Conservation (phyloP, 2,113 vertebrate genomes). For the Gopherus evgoodei region DNA sequence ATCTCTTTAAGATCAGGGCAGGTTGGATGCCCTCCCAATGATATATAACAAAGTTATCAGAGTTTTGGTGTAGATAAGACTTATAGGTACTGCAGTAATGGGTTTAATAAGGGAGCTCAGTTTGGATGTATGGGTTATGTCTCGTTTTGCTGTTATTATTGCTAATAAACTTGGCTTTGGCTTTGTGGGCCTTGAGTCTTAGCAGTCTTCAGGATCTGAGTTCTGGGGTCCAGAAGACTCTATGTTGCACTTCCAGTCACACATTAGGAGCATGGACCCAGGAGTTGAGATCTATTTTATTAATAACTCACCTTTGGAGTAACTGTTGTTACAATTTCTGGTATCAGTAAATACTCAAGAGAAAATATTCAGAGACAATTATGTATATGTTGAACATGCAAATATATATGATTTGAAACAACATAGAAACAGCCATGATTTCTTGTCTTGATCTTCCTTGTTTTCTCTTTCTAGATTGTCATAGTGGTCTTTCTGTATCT, state of each 20-base stretch:
- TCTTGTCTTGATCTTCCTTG: neutral
- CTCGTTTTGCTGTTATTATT: neutral
- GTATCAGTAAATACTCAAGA: neutral
- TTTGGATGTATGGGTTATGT: neutral
- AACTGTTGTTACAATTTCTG: neutral
- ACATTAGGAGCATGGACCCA: neutral
- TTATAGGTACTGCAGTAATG: too few species aligned
- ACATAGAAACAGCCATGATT: neutral
- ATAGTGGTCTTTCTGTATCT: neutral
- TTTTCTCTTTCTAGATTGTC: neutral
- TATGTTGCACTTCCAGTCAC: neutral
- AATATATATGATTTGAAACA: neutral
- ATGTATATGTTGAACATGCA: neutral
- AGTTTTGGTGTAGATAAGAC: neutral
- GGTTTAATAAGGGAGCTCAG: neutral
- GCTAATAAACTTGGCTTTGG: too few species aligned
- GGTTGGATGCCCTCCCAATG: too few species aligned
- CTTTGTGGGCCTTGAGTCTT: neutral
- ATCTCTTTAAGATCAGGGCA: too few species aligned
- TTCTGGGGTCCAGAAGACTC: neutral
- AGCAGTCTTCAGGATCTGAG: neutral
- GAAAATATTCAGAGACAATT: neutral
- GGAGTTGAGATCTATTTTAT: neutral
- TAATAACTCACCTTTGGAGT: neutral
- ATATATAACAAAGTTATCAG: too few species aligned